A percentile compares a stretch with the other conserved stretches of the same genome.
Evolutionary conservation across 2,113 vertebrate genomes (phyloP).

Genomic region (Lepidothrix coronata): DNA sequence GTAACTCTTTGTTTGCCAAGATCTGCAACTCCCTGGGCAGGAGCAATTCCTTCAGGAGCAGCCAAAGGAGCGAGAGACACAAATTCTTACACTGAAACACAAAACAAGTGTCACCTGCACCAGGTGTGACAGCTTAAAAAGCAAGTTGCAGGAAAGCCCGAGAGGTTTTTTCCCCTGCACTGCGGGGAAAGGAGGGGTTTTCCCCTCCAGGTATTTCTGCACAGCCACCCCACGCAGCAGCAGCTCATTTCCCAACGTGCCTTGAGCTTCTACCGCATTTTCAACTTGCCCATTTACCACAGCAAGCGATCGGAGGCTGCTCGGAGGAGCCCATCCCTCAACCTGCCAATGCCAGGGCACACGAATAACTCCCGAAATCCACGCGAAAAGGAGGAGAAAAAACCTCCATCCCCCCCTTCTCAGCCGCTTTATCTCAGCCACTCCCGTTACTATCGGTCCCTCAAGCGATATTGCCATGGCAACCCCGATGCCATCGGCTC

Average conservation of each 20-base stretch:
- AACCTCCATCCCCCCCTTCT: neutral
- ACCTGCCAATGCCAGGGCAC: neutral
- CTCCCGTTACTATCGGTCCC: neutral
- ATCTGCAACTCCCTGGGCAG: neutral
- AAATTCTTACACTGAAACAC: neutral
- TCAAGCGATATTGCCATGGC: neutral
- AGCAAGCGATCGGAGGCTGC: neutral
- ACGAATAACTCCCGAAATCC: neutral
- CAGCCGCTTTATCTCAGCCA: neutral
- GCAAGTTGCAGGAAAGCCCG: accelerated
- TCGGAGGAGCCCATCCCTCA: neutral
- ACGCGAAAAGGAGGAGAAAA: neutral
- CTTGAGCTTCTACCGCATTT: neutral
- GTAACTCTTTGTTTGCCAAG: neutral
- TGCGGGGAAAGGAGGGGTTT: neutral
- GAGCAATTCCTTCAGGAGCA: neutral
- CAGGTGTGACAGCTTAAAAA: neutral
- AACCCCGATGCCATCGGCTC: neutral
- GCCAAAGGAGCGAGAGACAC: neutral
- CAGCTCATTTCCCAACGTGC: neutral
- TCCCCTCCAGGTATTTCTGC: neutral
- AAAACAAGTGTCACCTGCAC: neutral
- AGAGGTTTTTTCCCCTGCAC: neutral
- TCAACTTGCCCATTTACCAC: neutral
- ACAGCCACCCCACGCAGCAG: neutral